These are phyloP conservation scores for Pardosa pseudoannulata DNA, from an alignment of 2,888 invertebrate species.

Conservation along the genomic window DNA sequence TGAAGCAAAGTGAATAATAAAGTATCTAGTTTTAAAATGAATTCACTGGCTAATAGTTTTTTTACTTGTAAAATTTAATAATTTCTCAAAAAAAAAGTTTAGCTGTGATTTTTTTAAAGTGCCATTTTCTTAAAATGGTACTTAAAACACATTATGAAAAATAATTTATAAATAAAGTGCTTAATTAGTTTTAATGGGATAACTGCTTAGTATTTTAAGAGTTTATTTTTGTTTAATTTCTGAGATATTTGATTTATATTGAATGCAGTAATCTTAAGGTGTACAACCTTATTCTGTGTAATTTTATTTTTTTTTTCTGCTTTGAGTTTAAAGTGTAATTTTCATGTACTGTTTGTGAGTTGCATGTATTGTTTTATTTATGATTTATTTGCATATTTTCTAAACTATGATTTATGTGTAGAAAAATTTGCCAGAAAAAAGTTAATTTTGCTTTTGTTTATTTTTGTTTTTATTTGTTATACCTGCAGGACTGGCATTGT, in stretches of 20 bases:
- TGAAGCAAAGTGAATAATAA: too few relatives aligned
- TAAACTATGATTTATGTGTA: background rate
- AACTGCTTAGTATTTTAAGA: background rate
- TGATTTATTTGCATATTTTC: background rate
- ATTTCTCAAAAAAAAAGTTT: too few relatives aligned
- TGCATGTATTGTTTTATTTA: background rate
- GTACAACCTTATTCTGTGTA: background rate
- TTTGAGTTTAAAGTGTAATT: background rate
- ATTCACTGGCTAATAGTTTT: too few relatives aligned
- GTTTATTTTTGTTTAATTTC: background rate
- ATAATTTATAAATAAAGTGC: too few relatives aligned
- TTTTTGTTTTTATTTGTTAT: conserved; percentile 48
- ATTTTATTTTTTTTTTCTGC: background rate
- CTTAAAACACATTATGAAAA: too few relatives aligned
- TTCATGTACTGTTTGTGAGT: background rate
- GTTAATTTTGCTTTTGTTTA: conserved; percentile 2
- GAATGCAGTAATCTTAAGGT: background rate
- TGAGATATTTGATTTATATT: background rate
- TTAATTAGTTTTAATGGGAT: conserved; percentile 1
- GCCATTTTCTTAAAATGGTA: too few relatives aligned
- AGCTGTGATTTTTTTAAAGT: too few relatives aligned
- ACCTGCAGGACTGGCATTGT: conserved; percentile 90
- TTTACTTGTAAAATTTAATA: too few relatives aligned
- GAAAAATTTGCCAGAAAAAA: background rate
- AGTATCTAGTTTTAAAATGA: too few relatives aligned